A percentile compares a stretch with the other conserved stretches of the same genome.
phyloP scores from a whole-genome alignment of 2,888 invertebrate species.

The Epinotia bilunana region DNA sequence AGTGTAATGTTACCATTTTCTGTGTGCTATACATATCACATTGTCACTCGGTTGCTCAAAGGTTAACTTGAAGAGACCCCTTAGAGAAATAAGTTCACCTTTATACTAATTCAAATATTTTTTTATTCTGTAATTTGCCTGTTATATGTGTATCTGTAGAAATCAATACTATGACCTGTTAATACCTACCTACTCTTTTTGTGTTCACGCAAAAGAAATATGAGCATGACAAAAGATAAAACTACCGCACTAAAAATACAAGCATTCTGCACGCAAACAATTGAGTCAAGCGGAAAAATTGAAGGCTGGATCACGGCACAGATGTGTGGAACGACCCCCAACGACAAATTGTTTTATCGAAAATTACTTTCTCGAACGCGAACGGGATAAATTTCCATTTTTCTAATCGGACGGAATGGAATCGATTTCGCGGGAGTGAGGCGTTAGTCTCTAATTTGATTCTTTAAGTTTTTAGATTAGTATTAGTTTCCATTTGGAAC shows the following conservation, averaged over 20 bases:
- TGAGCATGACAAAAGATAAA: not conserved
- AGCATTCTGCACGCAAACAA: conserved; percentile 47
- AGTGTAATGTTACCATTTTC: too few relatives aligned
- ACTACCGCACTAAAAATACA: conserved; percentile 30
- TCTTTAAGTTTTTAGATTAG: conserved; percentile 35
- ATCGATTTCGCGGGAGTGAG: conserved; percentile 42
- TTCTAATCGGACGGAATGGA: conserved; percentile 72
- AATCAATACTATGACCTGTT: too few relatives aligned
- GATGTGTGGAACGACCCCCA: conserved; percentile 75
- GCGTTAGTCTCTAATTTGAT: conserved; percentile 43
- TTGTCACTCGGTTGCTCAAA: too few relatives aligned
- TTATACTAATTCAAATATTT: too few relatives aligned
- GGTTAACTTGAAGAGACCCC: too few relatives aligned
- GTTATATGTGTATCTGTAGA: too few relatives aligned
- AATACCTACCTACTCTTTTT: too few relatives aligned
- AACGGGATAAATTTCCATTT: conserved; percentile 75
- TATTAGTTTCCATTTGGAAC: conserved; percentile 30
- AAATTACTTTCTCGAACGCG: conserved; percentile 76
- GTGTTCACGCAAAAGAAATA: too few relatives aligned
- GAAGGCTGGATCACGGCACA: conserved; percentile 66
- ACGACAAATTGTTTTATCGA: conserved; percentile 83
- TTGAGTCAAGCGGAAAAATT: conserved; percentile 59
- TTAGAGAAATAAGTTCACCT: too few relatives aligned
- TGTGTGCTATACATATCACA: too few relatives aligned
- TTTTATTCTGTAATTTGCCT: too few relatives aligned